Evolutionary conservation across 2,888 invertebrate species (phyloP), one percentile per base, ranked within the genome.

Genomic region (Sarcophaga subvicina): DNA sequence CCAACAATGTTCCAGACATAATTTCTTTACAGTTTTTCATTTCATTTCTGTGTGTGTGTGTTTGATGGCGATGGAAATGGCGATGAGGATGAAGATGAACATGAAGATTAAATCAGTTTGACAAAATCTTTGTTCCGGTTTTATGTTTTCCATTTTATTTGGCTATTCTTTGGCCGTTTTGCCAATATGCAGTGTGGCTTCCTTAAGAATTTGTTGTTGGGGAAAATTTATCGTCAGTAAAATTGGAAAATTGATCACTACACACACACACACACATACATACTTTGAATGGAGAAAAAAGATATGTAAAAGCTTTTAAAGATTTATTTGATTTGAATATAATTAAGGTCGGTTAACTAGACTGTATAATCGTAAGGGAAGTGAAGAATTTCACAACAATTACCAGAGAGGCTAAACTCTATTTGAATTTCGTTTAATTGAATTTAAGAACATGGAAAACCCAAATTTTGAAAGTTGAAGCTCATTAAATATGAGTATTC

Each of bases 111-210:
- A 84, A 86, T 86, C 77, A 84, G 47, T 63, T 77, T 78, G 80
- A 77, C 76, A 71, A 87, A 81, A 84, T 85, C 71, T 87, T 66
- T 79, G 22, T 63, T 80, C 78, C 63, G 81, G 71, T 71, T 80
- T 79, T 54, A 54, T 54, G 54, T 54, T 54, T 10, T 17, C 54
- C 14, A 54, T 59, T 60, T 69, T 78, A n/a, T 47, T 62, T 45
- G 25, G 45, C 59, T 63, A 45, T 78, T 69, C 62, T 12, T 14
- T 49, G 72, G 72, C 64, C 64, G 25, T 75, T 81, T 81, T 20
- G 37, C 20, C 72, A 20, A 37, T 45, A 14, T 47, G 71, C 62
- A 63, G 17, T 70, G 17, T 63, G 17, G 62, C 14, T 37, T 76
- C 22, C 45, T 59, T 66, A 3, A 25, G 60, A 77, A 64, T 75